Evolutionary conservation across 2,888 invertebrate species (phyloP).

Genomic region (Chalcis sispes): DNA sequence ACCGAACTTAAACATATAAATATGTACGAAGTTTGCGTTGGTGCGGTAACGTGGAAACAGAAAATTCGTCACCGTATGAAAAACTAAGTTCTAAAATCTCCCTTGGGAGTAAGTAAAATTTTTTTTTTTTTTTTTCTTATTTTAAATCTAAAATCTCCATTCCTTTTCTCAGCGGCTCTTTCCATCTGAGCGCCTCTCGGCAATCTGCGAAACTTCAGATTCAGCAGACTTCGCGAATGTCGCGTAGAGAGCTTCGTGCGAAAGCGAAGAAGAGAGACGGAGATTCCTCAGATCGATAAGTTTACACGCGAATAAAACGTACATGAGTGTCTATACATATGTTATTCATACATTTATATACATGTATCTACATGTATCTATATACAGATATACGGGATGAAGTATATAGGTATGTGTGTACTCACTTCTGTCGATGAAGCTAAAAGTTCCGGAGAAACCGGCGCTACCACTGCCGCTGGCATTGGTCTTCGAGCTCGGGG

Average conservation of each 20-base stretch:
- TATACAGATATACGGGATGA: not conserved
- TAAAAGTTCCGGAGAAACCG: conserved; percentile 86
- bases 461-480: conserved; percentile 83
- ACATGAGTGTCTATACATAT: not conserved
- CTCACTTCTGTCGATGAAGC: conserved; percentile 88
- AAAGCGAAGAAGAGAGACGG: too few relatives aligned
- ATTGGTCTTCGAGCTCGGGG: conserved; percentile 77
- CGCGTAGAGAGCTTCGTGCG: too few relatives aligned
- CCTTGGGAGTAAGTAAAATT: not conserved
- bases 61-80: conserved; percentile 21
- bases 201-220: too few relatives aligned
- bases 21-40: not conserved
- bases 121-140: too few relatives aligned
- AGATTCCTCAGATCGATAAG: too few relatives aligned
- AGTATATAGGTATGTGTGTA: conserved; percentile 63
- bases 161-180: not conserved
- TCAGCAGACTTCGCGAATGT: too few relatives aligned
- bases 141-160: conserved; percentile 9
- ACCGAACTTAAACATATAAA: too few relatives aligned
- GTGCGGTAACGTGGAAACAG: not conserved
- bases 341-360: not conserved
- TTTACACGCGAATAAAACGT: not conserved
- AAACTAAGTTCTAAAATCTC: conserved; percentile 15
- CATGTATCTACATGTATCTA: not conserved
- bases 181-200: too few relatives aligned